Base-by-base conservation (phyloP, 1,140 invertebrate genomes). In the Drosophila novamexicana region DNA sequence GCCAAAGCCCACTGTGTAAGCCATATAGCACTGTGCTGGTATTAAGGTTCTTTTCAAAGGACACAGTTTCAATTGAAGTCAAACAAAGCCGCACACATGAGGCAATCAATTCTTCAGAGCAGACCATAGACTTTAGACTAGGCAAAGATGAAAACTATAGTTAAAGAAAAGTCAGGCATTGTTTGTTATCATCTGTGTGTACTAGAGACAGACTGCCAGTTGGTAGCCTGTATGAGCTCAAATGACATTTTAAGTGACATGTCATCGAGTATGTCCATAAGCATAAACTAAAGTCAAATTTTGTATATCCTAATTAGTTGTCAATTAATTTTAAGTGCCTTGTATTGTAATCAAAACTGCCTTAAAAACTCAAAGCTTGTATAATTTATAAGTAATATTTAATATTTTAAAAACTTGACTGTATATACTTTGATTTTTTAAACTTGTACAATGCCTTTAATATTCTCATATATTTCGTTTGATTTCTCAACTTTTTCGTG, bases 21-120 rank as follows among this genome's bases (percentile, higher is more conserved):
- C 7, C 10, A 58, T n/a, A 18, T 12, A n/a, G 34, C 10, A 36
- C 42, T 39, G 22, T 40, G 22, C 22, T 29, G 14, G 34, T 67
- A 61, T 56, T 56, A 61, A 45, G 54, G 34, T 8, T 34, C 57
- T 42, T 56, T 57, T 62, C 57, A 57, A 62, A 74, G 42, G 65
- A 62, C 59, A 62, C 44, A 18, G 2, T 61, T 42, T 42, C 47
- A 69, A 57, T 69, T 74, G 36, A 49, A 50, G 50, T 40, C 18
- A 12, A 32, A 42, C 34, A 64, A 59, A 42, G 14, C 8, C 22
- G 34, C 9, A 22, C 49, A 73, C 42, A 74, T 61, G 7, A 4
- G 29, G 7, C 45, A 40, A 32, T 29, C 29, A 56, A 34, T 22
- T 32, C 32, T 12, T 36, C n/a, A 32, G n/a, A n/a, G 3, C 16